Base-by-base conservation (phyloP, 53 echinoderm and acorn worm genomes). In the Mesocentrotus franciscanus region DNA sequence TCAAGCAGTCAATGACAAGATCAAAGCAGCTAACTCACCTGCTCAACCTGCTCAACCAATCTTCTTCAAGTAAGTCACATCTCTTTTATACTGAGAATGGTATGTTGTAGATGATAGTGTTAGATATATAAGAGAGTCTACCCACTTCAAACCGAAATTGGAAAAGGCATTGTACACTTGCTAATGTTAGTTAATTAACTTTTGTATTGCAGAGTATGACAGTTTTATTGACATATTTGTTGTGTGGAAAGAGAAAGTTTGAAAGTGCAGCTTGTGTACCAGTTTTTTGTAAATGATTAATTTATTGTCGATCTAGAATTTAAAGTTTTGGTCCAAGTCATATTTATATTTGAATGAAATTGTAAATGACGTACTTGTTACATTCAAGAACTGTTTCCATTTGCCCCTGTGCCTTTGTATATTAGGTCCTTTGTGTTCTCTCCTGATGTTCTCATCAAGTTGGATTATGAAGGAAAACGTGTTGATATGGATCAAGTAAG, bases 361-460 rank as follows among this genome's bases (percentile, higher is more conserved):
- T 8, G 20, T 68, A 68, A 20, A 68, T 68, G 17, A 15, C 78
- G 27, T 78, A 84, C 9, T 3, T 36, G 17, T 83, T 39, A 49
- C 9, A 24, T 84, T 84, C 10, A 16, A 24, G 20, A 84, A 22
- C 39, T 36, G 39, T 16, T 84, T 55, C 13, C 36, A 42, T 55
- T 39, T 85, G 78, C 56, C 18, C 0, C 24, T 60, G 10, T 58
- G 27, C 59, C n/a, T 59, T 60, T 90, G 56, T 81, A 9, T 94
- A n/a, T n/a, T n/a, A 98, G 97, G 92, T 98, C 98, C 8, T 97
- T 99, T 93, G 97, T 97, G 60, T 99, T 99, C 96, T 97, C 99
- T 27, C 99, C 99, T 13, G 99, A 98, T 85, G 98, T 98, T 42
- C 99, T 97, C 35, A 98, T 99, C 90, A 97, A 97, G 84, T 91